Evolutionary conservation across 2,888 invertebrate genomes (phyloP), one percentile per base, ranked within the genome.

Genomic region (Oasisia sp.): DNA sequence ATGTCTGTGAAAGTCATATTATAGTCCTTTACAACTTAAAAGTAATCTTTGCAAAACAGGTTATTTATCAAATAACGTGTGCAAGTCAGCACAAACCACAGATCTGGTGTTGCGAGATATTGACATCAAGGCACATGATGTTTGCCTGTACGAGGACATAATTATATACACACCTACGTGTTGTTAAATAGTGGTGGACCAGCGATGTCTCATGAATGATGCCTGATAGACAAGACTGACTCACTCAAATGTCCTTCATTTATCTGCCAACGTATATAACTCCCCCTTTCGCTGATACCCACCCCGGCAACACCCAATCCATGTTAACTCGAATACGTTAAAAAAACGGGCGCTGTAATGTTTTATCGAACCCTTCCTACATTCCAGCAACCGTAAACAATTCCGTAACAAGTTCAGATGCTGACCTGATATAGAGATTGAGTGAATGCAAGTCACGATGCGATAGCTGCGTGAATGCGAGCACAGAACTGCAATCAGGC

Each of bases 381-480:
- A 74, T 74, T 74, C 74, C 27, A 27, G 74, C 74, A 74, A 27
- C 27, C 74, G 74, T 74, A 74, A 74, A 74, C 74, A 74, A 74
- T 74, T 74, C n/a, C 74, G n/a, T 74, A 74, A 74, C 74, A 74
- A 74, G 74, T 74, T 74, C 74, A 74, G 74, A 74, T 74, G 74
- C 27, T 27, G 74, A 74, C 74, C 74, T 74, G 74, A 27, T 74
- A 50, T 50, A 50, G 50, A 50, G 12, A 50, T 50, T 9, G 50
- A 50, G 9, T 50, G 50, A 50, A 50, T 50, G 50, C 50, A 50
- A 50, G 74, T 74, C 74, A 74, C 7, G 27, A 74, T 74, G 74
- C 74, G 27, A 74, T 74, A 74, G 74, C 27, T 27, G 4, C 74
- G 27, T 56, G 74, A 74, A 74, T 74, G 74, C 7, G 27, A 74